phyloP scores from a whole-genome alignment of 2,797 vertebrate genomes.

The Cyprinella venusta region DNA sequence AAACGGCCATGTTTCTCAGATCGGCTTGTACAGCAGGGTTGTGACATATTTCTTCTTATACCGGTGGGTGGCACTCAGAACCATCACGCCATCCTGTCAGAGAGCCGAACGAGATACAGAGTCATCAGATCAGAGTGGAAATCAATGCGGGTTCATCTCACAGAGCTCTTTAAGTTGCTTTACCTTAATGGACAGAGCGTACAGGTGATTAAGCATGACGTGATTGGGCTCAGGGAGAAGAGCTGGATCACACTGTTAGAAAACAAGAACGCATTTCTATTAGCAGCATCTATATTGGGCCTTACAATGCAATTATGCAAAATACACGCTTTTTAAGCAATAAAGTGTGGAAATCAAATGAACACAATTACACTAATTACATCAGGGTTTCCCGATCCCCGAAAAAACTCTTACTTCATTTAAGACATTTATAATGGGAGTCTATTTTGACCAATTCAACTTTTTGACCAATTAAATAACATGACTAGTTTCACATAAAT shows the following conservation, averaged over 20 bases:
- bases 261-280: conserved; percentile 35
- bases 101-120: conserved; percentile 20
- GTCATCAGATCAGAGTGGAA: background rate
- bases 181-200: conserved; percentile 98
- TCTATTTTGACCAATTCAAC: too few species aligned
- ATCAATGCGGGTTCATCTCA: background rate
- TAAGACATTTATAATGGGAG: too few species aligned
- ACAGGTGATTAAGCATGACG: conserved; percentile 98
- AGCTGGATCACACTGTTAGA: conserved; percentile 92
- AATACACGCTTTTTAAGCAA: background rate
- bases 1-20: conserved; percentile 74
- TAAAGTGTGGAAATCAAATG: too few species aligned
- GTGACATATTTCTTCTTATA: conserved; percentile 99
- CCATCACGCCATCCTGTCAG: conserved; percentile 92
- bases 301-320: conserved; percentile 1
- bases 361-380: too few species aligned
- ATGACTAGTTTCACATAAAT: too few species aligned
- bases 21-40: conserved; percentile 92
- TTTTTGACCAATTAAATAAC: too few species aligned
- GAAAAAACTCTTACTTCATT: too few species aligned
- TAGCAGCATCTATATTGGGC: background rate
- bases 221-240: conserved; percentile 97
- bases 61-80: conserved; percentile 93
- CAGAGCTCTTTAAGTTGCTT: conserved; percentile 2
- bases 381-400: too few species aligned